phyloP scores from a whole-genome alignment of 1,140 invertebrate species.

The Drosophila sproati region DNA sequence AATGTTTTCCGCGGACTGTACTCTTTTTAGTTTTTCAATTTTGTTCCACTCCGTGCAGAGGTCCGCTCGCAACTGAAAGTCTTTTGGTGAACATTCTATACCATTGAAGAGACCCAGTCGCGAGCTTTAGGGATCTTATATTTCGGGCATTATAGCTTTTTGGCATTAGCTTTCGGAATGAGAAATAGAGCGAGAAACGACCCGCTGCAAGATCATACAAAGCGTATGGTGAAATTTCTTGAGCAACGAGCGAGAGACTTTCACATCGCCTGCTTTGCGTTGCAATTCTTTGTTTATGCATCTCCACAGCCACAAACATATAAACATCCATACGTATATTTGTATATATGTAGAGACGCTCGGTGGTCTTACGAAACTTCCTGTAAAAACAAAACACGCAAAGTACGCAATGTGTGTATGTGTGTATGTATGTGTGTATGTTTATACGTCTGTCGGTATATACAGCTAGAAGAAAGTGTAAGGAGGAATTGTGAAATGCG shows the following conservation, averaged over 20 bases:
- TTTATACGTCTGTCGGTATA: not conserved
- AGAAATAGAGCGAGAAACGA: conserved; percentile 45
- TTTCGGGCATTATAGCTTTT: conserved; percentile 57
- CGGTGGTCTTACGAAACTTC: conserved; percentile 66
- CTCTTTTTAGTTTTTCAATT: conserved; percentile 74
- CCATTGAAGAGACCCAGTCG: conserved; percentile 59
- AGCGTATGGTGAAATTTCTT: conserved; percentile 53
- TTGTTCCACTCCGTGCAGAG: conserved; percentile 85
- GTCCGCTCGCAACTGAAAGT: conserved; percentile 84
- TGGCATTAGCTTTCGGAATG: conserved; percentile 48
- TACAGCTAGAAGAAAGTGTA: conserved; percentile 22
- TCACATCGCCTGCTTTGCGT: conserved; percentile 26
- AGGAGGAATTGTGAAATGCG: conserved; percentile 36
- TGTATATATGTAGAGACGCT: conserved; percentile 32
- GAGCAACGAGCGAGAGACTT: conserved; percentile 33
- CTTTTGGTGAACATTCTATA: conserved; percentile 66
- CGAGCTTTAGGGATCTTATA: conserved; percentile 76
- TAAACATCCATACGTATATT: not conserved
- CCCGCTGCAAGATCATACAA: conserved; percentile 27
- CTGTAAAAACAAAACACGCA: conserved; percentile 67
- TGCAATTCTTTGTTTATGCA: conserved; percentile 80
- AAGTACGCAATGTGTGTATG: conserved; percentile 13
- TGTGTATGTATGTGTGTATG: conserved; percentile 12
- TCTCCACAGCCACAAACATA: conserved; percentile 4
- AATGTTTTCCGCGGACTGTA: conserved; percentile 84